Conservation (phyloP, 1,140 invertebrate species). For the Ceratina calcarata region DNA sequence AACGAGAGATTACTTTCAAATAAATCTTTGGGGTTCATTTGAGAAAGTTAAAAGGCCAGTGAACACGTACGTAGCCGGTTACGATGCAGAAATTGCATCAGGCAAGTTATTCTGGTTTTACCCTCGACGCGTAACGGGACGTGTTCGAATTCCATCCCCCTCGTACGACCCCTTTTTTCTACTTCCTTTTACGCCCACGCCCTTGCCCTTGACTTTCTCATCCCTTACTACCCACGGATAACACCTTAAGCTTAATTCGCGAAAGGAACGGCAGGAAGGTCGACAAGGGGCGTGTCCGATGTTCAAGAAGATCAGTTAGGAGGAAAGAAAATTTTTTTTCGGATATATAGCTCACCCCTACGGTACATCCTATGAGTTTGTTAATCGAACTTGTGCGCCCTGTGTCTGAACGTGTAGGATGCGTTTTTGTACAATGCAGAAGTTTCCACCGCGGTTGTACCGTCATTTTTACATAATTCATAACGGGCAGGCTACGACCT, state of each 20-base stretch:
- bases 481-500: neutral
- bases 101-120: neutral
- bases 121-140: slow-evolving; percentile 20
- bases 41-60: neutral
- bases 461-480: slow-evolving; percentile 7
- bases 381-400: slow-evolving; percentile 36
- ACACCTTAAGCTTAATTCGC: slow-evolving; percentile 63
- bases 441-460: too few relatives aligned
- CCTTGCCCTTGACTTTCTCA: slow-evolving; percentile 64
- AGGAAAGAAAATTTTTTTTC: slow-evolving; percentile 20
- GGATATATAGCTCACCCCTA: neutral
- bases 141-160: slow-evolving; percentile 30
- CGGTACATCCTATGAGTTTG: neutral
- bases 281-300: slow-evolving; percentile 62
- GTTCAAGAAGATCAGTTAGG: slow-evolving; percentile 36
- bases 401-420: neutral
- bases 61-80: neutral
- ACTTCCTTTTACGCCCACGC: slow-evolving; percentile 44
- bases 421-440: too few relatives aligned
- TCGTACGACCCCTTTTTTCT: slow-evolving; percentile 36
- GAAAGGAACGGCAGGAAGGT: slow-evolving; percentile 61
- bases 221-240: slow-evolving; percentile 45
- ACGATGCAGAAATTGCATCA: neutral
- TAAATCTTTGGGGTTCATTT: too few relatives aligned
- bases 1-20: neutral